These are phyloP conservation scores for Sinocyclocheilus grahami DNA, from an alignment of 2,113 vertebrate species.

Conservation along the genomic window DNA sequence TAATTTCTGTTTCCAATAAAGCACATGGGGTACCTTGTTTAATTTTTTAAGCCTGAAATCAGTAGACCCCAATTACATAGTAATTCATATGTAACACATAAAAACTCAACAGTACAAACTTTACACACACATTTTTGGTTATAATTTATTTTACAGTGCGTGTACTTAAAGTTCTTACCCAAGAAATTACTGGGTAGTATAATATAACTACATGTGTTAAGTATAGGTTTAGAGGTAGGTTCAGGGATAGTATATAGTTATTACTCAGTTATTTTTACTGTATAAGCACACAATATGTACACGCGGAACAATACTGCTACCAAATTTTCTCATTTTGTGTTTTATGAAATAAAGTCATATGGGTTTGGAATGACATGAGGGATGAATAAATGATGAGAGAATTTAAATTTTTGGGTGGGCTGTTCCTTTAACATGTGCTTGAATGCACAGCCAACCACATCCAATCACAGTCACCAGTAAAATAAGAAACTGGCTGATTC, in stretches of 20 bases:
- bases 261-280: too few relatives aligned
- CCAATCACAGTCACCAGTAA: slow-evolving; percentile 3
- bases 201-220: too few relatives aligned
- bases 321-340: too few relatives aligned
- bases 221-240: too few relatives aligned
- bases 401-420: background rate
- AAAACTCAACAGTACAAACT: too few relatives aligned
- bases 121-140: too few relatives aligned
- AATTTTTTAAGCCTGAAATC: background rate
- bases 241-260: too few relatives aligned
- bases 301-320: too few relatives aligned
- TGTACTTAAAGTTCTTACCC: too few relatives aligned
- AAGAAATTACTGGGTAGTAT: too few relatives aligned
- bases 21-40: background rate
- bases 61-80: background rate
- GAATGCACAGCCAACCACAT: slow-evolving; percentile 20
- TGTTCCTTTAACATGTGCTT: slow-evolving; percentile 11
- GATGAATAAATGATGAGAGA: background rate
- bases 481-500: slow-evolving; percentile 37
- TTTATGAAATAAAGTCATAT: too few relatives aligned
- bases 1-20: background rate
- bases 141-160: too few relatives aligned
- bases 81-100: background rate
- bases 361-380: background rate
- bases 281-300: background rate